Conservation (phyloP, 2,888 invertebrate species). For the Sympetrum striolatum region DNA sequence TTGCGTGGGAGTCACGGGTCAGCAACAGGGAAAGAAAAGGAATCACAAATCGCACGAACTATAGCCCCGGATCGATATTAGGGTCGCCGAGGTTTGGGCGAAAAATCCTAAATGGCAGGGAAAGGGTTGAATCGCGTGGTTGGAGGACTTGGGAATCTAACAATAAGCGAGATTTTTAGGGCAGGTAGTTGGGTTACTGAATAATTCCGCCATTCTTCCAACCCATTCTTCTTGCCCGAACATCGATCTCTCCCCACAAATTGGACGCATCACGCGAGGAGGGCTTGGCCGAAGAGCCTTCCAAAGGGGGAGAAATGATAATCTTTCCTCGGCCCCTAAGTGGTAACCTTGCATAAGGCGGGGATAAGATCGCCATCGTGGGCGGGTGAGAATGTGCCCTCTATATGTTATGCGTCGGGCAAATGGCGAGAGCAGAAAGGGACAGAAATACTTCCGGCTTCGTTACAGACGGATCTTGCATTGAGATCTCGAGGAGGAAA, state of each 20-base stretch:
- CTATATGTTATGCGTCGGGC: not conserved
- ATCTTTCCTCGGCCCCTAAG: not conserved
- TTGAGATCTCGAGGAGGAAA: not conserved
- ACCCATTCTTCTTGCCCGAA: not conserved
- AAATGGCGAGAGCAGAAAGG: not conserved
- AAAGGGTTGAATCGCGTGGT: not conserved
- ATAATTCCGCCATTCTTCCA: not conserved
- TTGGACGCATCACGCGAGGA: not conserved
- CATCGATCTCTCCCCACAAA: not conserved
- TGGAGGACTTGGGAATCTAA: not conserved
- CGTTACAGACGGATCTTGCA: not conserved
- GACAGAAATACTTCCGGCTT: not conserved
- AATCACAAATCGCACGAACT: not conserved
- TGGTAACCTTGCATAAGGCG: not conserved
- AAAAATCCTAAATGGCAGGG: not conserved
- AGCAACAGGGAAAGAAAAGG: not conserved
- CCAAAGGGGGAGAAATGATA: not conserved
- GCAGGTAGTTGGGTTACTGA: not conserved
- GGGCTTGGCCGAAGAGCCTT: not conserved
- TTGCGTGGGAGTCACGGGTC: not conserved
- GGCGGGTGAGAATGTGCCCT: not conserved
- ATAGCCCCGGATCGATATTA: not conserved
- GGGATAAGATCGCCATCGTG: not conserved
- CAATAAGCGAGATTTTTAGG: not conserved
- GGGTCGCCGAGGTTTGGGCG: not conserved